Percentiles rank a stretch among this genome's conserved stretches.
phyloP scores from a whole-genome alignment of 2,113 vertebrate species.

The Esox niger region DNA sequence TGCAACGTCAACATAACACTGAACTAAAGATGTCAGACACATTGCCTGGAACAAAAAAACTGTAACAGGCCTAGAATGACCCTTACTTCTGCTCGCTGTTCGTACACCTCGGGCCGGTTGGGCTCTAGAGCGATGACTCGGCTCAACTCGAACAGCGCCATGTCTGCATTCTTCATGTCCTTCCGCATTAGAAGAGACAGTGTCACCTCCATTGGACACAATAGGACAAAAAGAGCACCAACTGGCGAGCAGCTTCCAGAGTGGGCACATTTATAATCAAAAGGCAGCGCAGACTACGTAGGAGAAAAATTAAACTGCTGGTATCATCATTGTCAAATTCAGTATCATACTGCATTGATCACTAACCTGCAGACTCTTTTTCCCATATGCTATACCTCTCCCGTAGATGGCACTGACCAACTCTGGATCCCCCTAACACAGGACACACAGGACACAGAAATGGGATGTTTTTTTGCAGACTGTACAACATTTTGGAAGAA shows the following conservation, averaged over 20 bases:
- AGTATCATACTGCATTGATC: constrained; percentile 17
- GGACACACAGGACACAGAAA: constrained; percentile 8
- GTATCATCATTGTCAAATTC: background rate
- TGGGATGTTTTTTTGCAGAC: background rate
- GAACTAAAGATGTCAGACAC: too few relatives aligned
- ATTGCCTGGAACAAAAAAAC: too few relatives aligned
- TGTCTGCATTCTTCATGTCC: constrained; percentile 95
- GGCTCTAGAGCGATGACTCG: constrained; percentile 90
- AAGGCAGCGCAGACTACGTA: too few relatives aligned
- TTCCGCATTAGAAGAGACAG: constrained; percentile 41
- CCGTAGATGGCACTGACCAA: constrained; percentile 97
- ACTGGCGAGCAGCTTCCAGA: background rate
- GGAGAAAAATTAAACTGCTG: too few relatives aligned
- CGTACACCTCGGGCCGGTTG: constrained; percentile 90
- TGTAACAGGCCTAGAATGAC: background rate
- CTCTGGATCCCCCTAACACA: constrained; percentile 87
- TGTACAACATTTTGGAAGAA: background rate
- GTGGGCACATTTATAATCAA: too few relatives aligned
- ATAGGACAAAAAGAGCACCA: background rate
- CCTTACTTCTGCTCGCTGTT: constrained; percentile 92
- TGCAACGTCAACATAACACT: too few relatives aligned
- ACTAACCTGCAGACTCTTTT: constrained; percentile 93
- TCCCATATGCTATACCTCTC: constrained; percentile 93
- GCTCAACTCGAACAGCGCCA: constrained; percentile 92
- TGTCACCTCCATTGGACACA: background rate